Conservation (phyloP, 23 tunicate species). For the Oikopleura dioica region DNA sequence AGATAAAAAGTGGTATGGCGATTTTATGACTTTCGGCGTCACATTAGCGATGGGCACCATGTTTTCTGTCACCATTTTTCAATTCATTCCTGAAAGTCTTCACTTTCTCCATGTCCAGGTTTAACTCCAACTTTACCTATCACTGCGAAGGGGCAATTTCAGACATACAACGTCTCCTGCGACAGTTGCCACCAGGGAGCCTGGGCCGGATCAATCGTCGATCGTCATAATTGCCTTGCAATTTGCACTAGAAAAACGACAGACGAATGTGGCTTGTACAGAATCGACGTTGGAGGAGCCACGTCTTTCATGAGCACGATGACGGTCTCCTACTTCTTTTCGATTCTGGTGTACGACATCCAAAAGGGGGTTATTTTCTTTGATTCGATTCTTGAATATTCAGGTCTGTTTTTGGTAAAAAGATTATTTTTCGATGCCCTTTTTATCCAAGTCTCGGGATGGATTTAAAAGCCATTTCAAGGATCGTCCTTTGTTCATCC, state of each 20-base stretch:
- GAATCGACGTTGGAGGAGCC: background rate
- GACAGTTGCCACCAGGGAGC: background rate
- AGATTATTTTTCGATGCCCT: too few species aligned
- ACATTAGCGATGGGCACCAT: constrained; percentile 3
- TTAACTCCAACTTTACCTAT: background rate
- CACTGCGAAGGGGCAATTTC: background rate
- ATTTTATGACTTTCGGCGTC: constrained; percentile 2
- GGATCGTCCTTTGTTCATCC: too few species aligned
- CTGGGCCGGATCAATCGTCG: background rate
- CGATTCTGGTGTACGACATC: background rate
- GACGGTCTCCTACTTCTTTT: background rate
- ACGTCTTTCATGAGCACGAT: background rate
- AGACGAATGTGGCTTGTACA: background rate
- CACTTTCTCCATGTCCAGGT: constrained; percentile 7
- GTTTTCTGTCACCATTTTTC: constrained; percentile 1
- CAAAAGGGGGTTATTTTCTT: background rate
- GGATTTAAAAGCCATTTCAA: too few species aligned
- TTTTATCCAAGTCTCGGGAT: too few species aligned
- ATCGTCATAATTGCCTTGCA: too few species aligned
- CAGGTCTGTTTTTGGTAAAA: background rate
- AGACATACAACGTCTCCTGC: background rate
- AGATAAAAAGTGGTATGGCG: constrained; percentile 9
- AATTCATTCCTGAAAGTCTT: background rate
- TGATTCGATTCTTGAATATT: background rate
- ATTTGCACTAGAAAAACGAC: background rate